phyloP scores from a whole-genome alignment of 2,888 invertebrate genomes.

The Synanthedon formicaeformis region DNA sequence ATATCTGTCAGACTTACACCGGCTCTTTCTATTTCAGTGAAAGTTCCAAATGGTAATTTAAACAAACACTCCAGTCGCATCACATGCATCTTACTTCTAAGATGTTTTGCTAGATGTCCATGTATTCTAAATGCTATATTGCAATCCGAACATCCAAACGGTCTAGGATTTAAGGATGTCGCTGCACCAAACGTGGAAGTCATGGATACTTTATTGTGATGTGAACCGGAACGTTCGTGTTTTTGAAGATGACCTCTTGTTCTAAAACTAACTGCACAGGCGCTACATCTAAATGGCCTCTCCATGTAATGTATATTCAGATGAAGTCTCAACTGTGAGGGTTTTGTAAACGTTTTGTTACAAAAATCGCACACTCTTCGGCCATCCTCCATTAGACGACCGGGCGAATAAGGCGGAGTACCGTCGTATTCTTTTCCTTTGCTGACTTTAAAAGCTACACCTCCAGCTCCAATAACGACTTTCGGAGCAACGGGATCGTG shows the following conservation, averaged over 20 bases:
- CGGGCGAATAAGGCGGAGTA: conserved; percentile 52
- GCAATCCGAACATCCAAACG: conserved; percentile 96
- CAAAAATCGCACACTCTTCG: conserved; percentile 87
- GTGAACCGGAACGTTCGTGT: conserved; percentile 91
- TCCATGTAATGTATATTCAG: conserved; percentile 97
- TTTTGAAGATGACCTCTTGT: conserved; percentile 93
- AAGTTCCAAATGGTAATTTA: conserved; percentile 93
- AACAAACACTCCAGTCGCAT: conserved; percentile 93
- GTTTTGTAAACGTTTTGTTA: conserved; percentile 91
- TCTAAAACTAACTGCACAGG: conserved; percentile 91
- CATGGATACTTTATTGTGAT: conserved; percentile 93
- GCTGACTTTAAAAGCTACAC: conserved; percentile 70
- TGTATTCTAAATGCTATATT: conserved; percentile 96
- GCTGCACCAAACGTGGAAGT: conserved; percentile 87
- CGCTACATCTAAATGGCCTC: conserved; percentile 90
- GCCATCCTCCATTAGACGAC: conserved; percentile 77
- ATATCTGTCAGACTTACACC: conserved; percentile 93
- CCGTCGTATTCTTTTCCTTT: conserved; percentile 65
- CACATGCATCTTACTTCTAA: conserved; percentile 96
- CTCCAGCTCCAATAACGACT: conserved; percentile 75
- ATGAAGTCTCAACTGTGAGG: conserved; percentile 89
- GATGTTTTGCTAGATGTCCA: conserved; percentile 96
- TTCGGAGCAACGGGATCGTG: conserved; percentile 67
- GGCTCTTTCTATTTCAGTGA: conserved; percentile 92
- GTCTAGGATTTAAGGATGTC: conserved; percentile 91